Evolutionary conservation across 2,888 invertebrate species (phyloP), one percentile per base, ranked within the genome.

Genomic region (Cephalotes varians): DNA sequence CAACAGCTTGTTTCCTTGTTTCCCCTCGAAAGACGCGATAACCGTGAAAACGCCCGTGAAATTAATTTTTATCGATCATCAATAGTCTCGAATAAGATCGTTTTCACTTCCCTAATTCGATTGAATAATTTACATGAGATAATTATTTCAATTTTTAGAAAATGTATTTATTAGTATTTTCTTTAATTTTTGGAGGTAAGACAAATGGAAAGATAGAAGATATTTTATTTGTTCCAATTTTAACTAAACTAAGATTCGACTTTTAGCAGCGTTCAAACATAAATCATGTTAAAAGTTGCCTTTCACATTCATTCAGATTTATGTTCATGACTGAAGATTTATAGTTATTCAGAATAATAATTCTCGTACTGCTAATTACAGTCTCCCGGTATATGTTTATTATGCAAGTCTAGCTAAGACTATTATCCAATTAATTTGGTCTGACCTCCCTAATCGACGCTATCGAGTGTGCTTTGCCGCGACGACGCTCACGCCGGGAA

Each of bases 41-140:
- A 28, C 56, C 79, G 85, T 74, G 88, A 88, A 87, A 88, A 82
- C 37, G 83, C 64, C 85, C 87, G 82, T 89, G 82, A 89, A 88
- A 89, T 89, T 89, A 87, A 73, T 73, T 37, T 34, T 21, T 79
- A 83, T 82, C 81, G 85, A 81, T 82, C 54, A 54, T 40, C 37
- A 28, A 15, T 31, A n/a, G 6, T 56, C 21, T n/a, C 31, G 21
- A 44, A 34, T 4, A 10, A n/a, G 4, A 37, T n/a, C 28, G n/a
- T 4, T 5, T 54, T 56, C 4, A 12, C 5, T 40, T 2, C 31
- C 7, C 12, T 71, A 47, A 47, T 79, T 79, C 12, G 12, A 77
- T 67, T 31, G n/a, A 28, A 67, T 37, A 65, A 67, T 7, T 15
- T 3, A 40, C 15, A n/a, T 15, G 18, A 64, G 25, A n/a, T 74